phyloP scores from a whole-genome alignment of 2,888 invertebrate species.

The Leptinotarsa rubiginosa region DNA sequence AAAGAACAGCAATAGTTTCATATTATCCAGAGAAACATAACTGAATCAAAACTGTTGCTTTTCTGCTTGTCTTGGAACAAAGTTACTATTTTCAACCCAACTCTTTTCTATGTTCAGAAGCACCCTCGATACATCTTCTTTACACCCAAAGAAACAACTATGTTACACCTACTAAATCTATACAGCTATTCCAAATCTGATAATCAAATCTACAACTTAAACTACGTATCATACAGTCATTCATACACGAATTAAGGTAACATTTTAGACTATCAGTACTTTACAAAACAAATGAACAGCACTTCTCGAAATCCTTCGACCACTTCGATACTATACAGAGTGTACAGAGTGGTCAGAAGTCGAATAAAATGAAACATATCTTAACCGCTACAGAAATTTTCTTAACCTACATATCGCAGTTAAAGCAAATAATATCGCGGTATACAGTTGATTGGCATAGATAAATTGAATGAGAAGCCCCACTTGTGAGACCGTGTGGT shows the following conservation, averaged over 20 bases:
- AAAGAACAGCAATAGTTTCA: constrained; percentile 41
- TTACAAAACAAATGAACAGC: constrained; percentile 51
- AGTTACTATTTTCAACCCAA: constrained; percentile 7
- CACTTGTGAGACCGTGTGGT: background rate
- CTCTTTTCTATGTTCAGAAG: constrained; percentile 29
- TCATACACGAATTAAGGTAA: constrained; percentile 40
- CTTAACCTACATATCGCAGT: background rate
- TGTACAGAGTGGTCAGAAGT: background rate
- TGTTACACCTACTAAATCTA: constrained; percentile 45
- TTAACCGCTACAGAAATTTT: background rate
- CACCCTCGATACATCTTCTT: constrained; percentile 39
- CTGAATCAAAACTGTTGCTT: constrained; percentile 19
- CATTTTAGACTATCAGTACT: constrained; percentile 54
- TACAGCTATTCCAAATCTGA: constrained; percentile 22
- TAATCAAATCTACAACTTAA: constrained; percentile 25
- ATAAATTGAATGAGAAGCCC: background rate
- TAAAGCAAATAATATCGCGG: constrained; percentile 2
- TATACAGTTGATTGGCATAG: background rate
- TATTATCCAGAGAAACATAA: background rate
- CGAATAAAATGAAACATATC: background rate
- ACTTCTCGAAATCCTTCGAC: constrained; percentile 2
- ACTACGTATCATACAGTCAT: constrained; percentile 35
- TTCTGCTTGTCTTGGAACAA: constrained; percentile 26
- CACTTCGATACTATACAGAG: background rate
- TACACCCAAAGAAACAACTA: constrained; percentile 53